Percentiles rank a stretch among this genome's conserved stretches.
phyloP scores from a whole-genome alignment of 2,113 vertebrate genomes.

The Prionailurus bengalensis region DNA sequence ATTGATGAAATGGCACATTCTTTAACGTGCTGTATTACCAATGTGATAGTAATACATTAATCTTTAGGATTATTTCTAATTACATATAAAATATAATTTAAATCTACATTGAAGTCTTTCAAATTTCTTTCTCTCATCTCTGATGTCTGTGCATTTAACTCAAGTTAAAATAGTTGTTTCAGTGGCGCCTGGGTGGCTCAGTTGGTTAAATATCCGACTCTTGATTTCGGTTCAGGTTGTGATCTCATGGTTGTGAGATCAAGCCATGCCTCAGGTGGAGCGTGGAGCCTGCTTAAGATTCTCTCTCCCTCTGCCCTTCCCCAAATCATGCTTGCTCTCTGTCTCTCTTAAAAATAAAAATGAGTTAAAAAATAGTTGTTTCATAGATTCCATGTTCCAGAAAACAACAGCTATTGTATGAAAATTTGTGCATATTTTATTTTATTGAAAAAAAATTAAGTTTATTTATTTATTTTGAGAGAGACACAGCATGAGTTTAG shows the following conservation, averaged over 20 bases:
- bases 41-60: neutral
- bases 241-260: too few relatives aligned
- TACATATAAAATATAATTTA: constrained; percentile 10
- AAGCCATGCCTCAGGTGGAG: too few relatives aligned
- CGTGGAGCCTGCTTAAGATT: too few relatives aligned
- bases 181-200: too few relatives aligned
- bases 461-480: too few relatives aligned
- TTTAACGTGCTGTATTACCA: neutral
- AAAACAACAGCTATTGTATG: neutral
- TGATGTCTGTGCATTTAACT: neutral
- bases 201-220: too few relatives aligned
- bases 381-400: neutral
- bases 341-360: too few relatives aligned
- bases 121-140: neutral
- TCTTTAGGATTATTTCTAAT: neutral
- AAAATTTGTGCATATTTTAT: neutral
- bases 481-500: too few relatives aligned
- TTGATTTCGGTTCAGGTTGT: too few relatives aligned
- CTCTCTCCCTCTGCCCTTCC: too few relatives aligned
- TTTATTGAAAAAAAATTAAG: too few relatives aligned
- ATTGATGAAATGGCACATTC: neutral
- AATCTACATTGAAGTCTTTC: neutral
- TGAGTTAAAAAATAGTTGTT: neutral
- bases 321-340: too few relatives aligned
- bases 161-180: neutral